Evolutionary conservation across 2,888 invertebrate genomes (phyloP), one percentile per base, ranked within the genome.

Genomic region (Notodonta dromedarius): DNA sequence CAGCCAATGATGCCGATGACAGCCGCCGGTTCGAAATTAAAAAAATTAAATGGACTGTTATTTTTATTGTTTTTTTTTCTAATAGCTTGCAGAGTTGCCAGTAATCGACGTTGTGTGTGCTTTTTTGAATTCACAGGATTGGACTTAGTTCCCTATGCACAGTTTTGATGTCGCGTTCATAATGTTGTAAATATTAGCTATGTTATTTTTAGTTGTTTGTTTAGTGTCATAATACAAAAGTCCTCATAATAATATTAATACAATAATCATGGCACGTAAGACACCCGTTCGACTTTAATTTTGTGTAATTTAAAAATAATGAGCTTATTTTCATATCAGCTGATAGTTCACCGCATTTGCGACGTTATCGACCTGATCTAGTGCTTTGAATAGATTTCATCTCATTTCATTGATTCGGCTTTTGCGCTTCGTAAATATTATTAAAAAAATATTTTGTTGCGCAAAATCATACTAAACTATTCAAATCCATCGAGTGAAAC

Each of bases 1-100:
- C 91, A 91, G 71, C 92, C 91, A 69, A 91, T 91, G 90, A 79
- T 88, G 86, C 86, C 90, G 76, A 89, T 88, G 88, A 67, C 61
- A 62, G 76, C 74, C 56, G 93, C 94, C 92, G 93, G 94, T 94
- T 92, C 88, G 92, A 85, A 73, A 77, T 82, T 78, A 82, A 77
- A 77, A 72, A 61, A 77, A 83, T 83, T 87, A 84, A 82, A 84
- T 87, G 84, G 76, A 78, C 68, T 76, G 80, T 80, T 76, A 77
- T 79, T 79, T 82, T 76, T 76, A 74, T 70, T 76, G 74, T 77
- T 70, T 71, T 72, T 76, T 56, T 57, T 57, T 61, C 66, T 73
- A 70, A 73, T 70, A 73, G 74, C 74, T 77, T 78, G 76, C 60
- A 66, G 67, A 64, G 67, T 73, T 73, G 71, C 71, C 76, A 71